Conservation (phyloP, 2,888 invertebrate species). For the Eremobia ochroleuca region DNA sequence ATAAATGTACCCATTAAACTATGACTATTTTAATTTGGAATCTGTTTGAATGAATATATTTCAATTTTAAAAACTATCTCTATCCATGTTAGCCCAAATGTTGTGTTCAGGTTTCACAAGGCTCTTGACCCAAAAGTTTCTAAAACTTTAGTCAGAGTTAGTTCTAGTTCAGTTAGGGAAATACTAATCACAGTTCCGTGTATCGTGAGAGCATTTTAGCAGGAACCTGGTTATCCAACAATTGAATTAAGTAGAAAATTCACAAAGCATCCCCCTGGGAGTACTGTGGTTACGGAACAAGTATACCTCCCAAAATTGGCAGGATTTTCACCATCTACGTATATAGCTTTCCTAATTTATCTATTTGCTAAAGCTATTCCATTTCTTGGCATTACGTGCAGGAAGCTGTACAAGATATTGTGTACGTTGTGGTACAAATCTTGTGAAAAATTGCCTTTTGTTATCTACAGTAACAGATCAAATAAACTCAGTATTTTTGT, state of each 20-base stretch:
- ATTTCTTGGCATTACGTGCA: constrained; percentile 34
- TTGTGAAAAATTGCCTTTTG: constrained; percentile 10
- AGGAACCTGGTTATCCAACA: constrained; percentile 17
- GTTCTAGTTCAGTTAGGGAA: constrained; percentile 2
- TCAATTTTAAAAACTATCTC: not conserved
- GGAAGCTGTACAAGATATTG: constrained; percentile 20
- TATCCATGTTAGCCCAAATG: not conserved
- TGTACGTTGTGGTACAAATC: not conserved
- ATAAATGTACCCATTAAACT: not conserved
- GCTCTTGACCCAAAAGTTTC: not conserved
- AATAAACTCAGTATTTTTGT: constrained; percentile 4
- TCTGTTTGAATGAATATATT: not conserved
- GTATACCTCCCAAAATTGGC: constrained; percentile 28
- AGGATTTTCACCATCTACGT: constrained; percentile 22
- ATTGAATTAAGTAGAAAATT: constrained; percentile 30
- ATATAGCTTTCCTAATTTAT: constrained; percentile 39
- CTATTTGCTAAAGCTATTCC: constrained; percentile 30
- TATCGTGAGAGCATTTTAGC: constrained; percentile 15
- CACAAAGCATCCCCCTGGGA: not conserved
- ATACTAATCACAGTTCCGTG: constrained; percentile 32
- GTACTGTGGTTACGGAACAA: constrained; percentile 18
- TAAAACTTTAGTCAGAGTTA: constrained; percentile 19
- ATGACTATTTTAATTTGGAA: not conserved
- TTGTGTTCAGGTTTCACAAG: constrained; percentile 8
- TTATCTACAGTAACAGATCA: not conserved